phyloP scores from a whole-genome alignment of 2,113 vertebrate species.

The Mesembrinibis cayennensis region DNA sequence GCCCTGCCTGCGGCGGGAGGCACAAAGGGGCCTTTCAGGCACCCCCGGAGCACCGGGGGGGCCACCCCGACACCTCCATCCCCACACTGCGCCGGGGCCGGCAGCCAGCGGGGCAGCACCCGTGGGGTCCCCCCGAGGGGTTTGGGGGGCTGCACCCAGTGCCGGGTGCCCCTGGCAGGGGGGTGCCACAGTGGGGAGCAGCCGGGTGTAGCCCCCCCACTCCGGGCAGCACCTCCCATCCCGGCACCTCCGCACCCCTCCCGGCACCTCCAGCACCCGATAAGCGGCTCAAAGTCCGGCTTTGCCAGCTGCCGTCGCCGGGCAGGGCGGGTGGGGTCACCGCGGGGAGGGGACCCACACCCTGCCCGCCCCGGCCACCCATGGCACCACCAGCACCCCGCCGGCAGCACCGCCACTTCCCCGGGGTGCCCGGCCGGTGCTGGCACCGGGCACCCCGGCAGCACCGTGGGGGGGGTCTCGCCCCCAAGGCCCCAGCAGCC shows the following conservation, averaged over 20 bases:
- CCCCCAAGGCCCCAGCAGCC: neutral
- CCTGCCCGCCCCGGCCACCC: neutral
- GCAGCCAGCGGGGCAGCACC: neutral
- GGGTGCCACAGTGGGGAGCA: neutral
- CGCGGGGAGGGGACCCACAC: accelerated
- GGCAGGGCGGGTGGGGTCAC: neutral
- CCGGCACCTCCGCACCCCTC: neutral
- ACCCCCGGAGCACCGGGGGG: accelerated
- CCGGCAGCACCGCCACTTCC: neutral
- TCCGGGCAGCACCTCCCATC: neutral
- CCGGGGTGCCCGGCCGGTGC: accelerated
- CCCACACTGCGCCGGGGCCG: accelerated
- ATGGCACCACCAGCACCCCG: neutral
- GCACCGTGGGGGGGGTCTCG: accelerated
- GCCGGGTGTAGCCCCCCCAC: neutral
- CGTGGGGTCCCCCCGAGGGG: accelerated
- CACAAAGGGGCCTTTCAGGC: neutral
- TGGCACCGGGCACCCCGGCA: neutral
- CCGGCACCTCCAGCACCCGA: neutral
- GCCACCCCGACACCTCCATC: accelerated
- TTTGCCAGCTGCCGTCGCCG: neutral
- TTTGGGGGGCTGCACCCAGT: neutral
- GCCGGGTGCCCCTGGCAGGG: neutral
- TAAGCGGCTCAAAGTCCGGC: constrained; percentile 42
- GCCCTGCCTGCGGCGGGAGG: neutral